phyloP scores from a whole-genome alignment of 2,113 vertebrate species.

The Sorex fumeus region DNA sequence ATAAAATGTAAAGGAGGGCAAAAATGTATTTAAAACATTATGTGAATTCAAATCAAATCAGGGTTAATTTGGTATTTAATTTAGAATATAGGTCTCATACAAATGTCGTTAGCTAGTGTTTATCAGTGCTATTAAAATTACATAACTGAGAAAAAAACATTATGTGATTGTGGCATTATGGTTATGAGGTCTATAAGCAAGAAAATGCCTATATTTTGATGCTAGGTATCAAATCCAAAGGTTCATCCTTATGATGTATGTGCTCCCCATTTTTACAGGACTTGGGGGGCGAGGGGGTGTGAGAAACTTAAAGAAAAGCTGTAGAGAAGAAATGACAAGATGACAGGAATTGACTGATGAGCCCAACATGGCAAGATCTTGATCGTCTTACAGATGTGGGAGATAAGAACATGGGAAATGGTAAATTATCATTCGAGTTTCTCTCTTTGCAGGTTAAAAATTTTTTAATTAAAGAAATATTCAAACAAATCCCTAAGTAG shows the following conservation, averaged over 20 bases:
- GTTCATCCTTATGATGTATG: background rate
- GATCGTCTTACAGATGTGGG: background rate
- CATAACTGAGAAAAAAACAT: no score
- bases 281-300: no score
- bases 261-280: no score
- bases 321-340: background rate
- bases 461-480: slow-evolving; percentile 69
- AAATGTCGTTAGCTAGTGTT: no score
- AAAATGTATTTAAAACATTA: no score
- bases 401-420: background rate
- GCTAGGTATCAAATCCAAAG: background rate
- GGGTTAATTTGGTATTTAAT: no score
- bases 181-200: no score
- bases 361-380: slow-evolving; percentile 42
- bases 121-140: no score
- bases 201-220: background rate
- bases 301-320: background rate
- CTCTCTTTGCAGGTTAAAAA: slow-evolving; percentile 42
- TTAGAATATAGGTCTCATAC: no score
- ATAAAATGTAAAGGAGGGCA: background rate
- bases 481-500: slow-evolving; percentile 65
- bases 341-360: background rate
- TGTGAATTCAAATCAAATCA: no score
- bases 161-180: no score
- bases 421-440: background rate